These are phyloP conservation scores for Synergus itoensis DNA, from an alignment of 2,888 invertebrate genomes.

Conservation along the genomic window DNA sequence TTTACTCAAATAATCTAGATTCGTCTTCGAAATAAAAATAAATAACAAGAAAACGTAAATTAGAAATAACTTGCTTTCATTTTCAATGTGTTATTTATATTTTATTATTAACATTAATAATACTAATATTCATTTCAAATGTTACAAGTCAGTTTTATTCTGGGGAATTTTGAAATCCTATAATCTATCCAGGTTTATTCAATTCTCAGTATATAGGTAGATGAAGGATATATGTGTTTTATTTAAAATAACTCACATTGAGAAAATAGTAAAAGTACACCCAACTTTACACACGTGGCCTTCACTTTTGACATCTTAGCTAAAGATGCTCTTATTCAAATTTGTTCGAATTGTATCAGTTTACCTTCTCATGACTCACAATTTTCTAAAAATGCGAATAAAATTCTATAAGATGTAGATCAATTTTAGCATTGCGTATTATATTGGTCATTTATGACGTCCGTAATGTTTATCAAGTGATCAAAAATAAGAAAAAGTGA, in stretches of 20 bases:
- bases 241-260: slow-evolving; percentile 61
- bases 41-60: background rate
- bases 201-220: slow-evolving; percentile 51
- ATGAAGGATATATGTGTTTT: slow-evolving; percentile 57
- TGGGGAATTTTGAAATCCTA: background rate
- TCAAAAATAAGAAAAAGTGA: background rate
- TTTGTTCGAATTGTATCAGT: slow-evolving; percentile 31
- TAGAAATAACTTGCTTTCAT: too few species aligned
- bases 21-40: background rate
- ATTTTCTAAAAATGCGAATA: slow-evolving; percentile 16
- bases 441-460: too few species aligned
- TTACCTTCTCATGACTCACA: slow-evolving; percentile 49
- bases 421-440: too few species aligned
- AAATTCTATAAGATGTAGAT: background rate
- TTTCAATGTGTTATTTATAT: background rate
- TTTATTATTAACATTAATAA: background rate
- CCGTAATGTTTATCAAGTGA: too few species aligned
- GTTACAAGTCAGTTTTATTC: background rate
- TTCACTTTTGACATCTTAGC: slow-evolving; percentile 62
- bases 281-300: slow-evolving; percentile 58
- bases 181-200: background rate
- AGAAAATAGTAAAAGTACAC: slow-evolving; percentile 63
- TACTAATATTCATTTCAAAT: too few species aligned
- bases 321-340: slow-evolving; percentile 46
- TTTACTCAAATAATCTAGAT: background rate